Conservation (phyloP, 1,140 invertebrate species). For the Vollenhovia emeryi region DNA sequence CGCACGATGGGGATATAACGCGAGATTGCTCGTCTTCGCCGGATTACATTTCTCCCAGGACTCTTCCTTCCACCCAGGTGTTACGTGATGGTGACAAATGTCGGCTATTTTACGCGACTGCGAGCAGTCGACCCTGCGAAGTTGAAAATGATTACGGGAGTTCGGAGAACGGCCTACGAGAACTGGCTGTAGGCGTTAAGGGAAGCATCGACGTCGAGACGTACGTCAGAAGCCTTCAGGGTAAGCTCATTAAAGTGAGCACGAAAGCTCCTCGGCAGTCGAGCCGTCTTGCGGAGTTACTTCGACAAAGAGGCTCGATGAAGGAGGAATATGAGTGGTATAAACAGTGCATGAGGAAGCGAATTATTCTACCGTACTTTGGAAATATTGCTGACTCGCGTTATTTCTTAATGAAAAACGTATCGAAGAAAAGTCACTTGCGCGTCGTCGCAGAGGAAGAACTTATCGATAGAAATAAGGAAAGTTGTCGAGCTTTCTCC, state of each 20-base stretch:
- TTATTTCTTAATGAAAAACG: conserved; percentile 61
- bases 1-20: not conserved
- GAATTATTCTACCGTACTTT: conserved; percentile 70
- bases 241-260: conserved; percentile 36
- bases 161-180: conserved; percentile 57
- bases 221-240: conserved; percentile 65
- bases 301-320: conserved; percentile 26
- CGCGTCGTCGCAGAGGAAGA: not conserved
- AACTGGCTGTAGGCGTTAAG: conserved; percentile 68
- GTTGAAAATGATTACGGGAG: conserved; percentile 26
- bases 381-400: conserved; percentile 60
- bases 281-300: conserved; percentile 41
- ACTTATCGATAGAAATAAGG: not conserved
- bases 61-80: conserved; percentile 46
- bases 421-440: not conserved
- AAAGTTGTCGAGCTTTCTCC: not conserved
- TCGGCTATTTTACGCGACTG: not conserved
- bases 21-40: conserved; percentile 6
- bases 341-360: conserved; percentile 69
- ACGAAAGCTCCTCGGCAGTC: conserved; percentile 40
- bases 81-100: conserved; percentile 18
- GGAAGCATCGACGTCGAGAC: conserved; percentile 66
- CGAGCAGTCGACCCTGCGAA: not conserved
- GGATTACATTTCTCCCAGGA: conserved; percentile 35
- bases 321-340: conserved; percentile 70